These are phyloP conservation scores for Penaeus chinensis DNA, from an alignment of 1,140 invertebrate genomes.

Conservation along the genomic window DNA sequence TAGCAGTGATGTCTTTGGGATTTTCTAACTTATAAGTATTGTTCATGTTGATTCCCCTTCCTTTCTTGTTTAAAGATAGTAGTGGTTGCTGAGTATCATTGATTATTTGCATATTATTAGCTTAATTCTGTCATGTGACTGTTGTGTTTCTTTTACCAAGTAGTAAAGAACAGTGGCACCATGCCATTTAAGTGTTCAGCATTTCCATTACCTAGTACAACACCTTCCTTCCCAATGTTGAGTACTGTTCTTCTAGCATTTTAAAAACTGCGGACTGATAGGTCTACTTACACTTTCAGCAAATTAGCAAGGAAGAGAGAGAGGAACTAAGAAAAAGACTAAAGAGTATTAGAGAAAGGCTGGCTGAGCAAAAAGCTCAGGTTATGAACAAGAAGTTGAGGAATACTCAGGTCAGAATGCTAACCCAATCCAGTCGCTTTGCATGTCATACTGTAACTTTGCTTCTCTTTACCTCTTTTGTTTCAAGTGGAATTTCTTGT, in stretches of 20 bases:
- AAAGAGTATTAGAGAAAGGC: conserved; percentile 16
- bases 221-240: too few species aligned
- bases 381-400: conserved; percentile 21
- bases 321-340: conserved; percentile 19
- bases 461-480: not conserved
- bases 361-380: conserved; percentile 12
- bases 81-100: too few species aligned
- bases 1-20: too few species aligned
- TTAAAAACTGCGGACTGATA: not conserved
- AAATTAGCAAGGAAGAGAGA: not conserved
- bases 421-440: not conserved
- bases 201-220: too few species aligned
- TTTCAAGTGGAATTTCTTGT: not conserved
- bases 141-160: too few species aligned
- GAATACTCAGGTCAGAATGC: conserved; percentile 22
- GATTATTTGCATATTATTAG: too few species aligned
- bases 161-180: too few species aligned
- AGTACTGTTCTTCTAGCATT: not conserved
- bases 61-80: too few species aligned
- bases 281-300: not conserved
- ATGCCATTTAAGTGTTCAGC: too few species aligned
- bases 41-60: too few species aligned
- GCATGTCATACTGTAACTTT: not conserved
- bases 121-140: too few species aligned
- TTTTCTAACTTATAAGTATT: too few species aligned